These are phyloP conservation scores for Barbus barbus DNA, from an alignment of 2,113 vertebrate species.

Conservation along the genomic window DNA sequence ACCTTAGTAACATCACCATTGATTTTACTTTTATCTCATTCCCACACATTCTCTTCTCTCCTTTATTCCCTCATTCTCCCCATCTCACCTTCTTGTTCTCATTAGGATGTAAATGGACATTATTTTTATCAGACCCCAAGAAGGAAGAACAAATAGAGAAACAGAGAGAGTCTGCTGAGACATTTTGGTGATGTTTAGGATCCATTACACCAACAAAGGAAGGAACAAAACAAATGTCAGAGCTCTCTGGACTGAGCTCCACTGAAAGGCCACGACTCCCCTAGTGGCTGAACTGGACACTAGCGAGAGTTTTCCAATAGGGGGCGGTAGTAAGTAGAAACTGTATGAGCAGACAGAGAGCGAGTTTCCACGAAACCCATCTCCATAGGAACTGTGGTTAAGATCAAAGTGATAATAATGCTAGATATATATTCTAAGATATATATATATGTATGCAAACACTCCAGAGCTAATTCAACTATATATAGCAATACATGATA, in stretches of 20 bases:
- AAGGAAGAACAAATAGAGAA: not conserved
- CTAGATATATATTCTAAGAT: too few species aligned
- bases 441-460: not conserved
- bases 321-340: slow-evolving; percentile 5
- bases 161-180: not conserved
- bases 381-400: not conserved
- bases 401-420: slow-evolving; percentile 2
- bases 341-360: not conserved
- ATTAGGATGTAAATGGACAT: slow-evolving; percentile 49
- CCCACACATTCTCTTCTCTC: slow-evolving; percentile 30
- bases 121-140: slow-evolving; percentile 23
- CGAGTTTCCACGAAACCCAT: slow-evolving; percentile 22
- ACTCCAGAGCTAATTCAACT: slow-evolving; percentile 12
- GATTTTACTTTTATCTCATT: slow-evolving; percentile 51
- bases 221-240: slow-evolving; percentile 37
- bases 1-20: slow-evolving; percentile 20
- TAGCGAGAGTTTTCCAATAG: not conserved
- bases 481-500: not conserved
- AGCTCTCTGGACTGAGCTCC: not conserved
- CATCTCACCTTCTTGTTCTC: slow-evolving; percentile 44
- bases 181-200: slow-evolving; percentile 26
- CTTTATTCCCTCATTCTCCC: slow-evolving; percentile 1
- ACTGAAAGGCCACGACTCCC: not conserved
- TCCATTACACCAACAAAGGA: slow-evolving; percentile 18
- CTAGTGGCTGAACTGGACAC: not conserved